Evolutionary conservation across 2,888 invertebrate species (phyloP), one percentile per base, ranked within the genome.

Genomic region (Coecobrya sp.): DNA sequence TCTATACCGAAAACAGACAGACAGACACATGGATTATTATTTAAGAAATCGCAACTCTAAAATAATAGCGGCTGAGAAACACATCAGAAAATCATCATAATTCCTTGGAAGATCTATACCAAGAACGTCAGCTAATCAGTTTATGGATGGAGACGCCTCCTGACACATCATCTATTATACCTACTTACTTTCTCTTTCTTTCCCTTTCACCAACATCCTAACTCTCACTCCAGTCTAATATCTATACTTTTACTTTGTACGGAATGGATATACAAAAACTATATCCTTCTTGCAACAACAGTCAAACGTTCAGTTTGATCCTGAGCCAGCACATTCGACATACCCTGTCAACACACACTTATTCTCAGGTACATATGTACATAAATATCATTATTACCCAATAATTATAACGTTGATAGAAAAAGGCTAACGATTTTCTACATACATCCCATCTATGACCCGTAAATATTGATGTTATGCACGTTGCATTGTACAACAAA

Each of bases 81-180:
- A 76, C 49, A 49, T 22, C n/a, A 36, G 25, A 52, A 70, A 70
- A 82, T 89, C 82, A 89, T 70, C 89, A 82, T 70, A 82, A 65
- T 88, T 88, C 81, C 49, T 55, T 5, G 36, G 81, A 89, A 86
- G 25, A 76, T 59, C 22, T 30, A 81, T 88, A 13, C 88, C 25
- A 16, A 88, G 88, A 88, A 79, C 45, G 42, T 62, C 55, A 55
- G 70, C 79, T 88, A 88, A 81, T 88, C 88, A 88, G 88, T 79
- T 88, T 88, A 88, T 16, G 62, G 68, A 36, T 73, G 36, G 86
- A 86, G 73, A 55, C 52, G 55, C 55, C 86, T 65, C 25, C 65
- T 70, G 36, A 85, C 52, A 68, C 85, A 25, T 49, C 19, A 70
- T 30, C 13, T 70, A 36, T 22, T 19, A 4, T 65, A 11, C 22